Conservation (phyloP, 2,113 vertebrate genomes). For the Melanotaenia duboulayi region DNA sequence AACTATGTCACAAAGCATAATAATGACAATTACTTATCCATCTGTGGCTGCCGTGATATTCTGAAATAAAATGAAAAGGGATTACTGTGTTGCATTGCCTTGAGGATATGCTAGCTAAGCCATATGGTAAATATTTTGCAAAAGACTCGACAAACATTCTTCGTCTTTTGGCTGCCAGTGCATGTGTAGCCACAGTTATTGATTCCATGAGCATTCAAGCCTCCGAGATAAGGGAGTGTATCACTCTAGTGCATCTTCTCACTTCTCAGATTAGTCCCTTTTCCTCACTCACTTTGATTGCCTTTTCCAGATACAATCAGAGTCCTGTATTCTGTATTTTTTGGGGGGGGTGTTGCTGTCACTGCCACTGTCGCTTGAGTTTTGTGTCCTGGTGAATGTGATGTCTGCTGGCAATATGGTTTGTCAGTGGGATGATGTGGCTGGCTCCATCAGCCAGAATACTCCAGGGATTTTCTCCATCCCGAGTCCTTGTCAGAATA, state of each 20-base stretch:
- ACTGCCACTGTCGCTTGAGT: conserved; percentile 58
- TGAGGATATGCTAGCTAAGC: conserved; percentile 18
- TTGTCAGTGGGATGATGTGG: conserved; percentile 54
- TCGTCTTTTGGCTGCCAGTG: conserved; percentile 8
- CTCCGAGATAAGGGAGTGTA: conserved; percentile 51
- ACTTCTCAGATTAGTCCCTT: conserved; percentile 41
- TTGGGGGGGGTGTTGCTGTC: conserved; percentile 39
- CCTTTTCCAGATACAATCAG: conserved; percentile 68
- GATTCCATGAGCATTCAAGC: conserved; percentile 49
- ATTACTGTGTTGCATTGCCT: conserved; percentile 34
- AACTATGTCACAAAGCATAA: conserved; percentile 22
- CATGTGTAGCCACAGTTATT: conserved; percentile 34
- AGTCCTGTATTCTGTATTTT: conserved; percentile 32
- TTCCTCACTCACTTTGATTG: conserved; percentile 62
- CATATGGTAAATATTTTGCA: conserved; percentile 45
- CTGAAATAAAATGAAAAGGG: conserved; percentile 34
- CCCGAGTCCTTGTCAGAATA: conserved; percentile 53
- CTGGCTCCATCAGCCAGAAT: conserved; percentile 61
- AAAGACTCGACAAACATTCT: conserved; percentile 15
- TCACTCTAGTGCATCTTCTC: conserved; percentile 60
- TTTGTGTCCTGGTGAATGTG: conserved; percentile 62
- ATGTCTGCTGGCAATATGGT: conserved; percentile 68
- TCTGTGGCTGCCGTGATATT: conserved; percentile 28
- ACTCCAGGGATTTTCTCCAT: conserved; percentile 68
- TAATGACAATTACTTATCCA: conserved; percentile 13